Percentiles rank a stretch among this genome's conserved stretches.
Evolutionary conservation across 1,140 invertebrate species (phyloP).

Genomic region (Pinna nobilis): DNA sequence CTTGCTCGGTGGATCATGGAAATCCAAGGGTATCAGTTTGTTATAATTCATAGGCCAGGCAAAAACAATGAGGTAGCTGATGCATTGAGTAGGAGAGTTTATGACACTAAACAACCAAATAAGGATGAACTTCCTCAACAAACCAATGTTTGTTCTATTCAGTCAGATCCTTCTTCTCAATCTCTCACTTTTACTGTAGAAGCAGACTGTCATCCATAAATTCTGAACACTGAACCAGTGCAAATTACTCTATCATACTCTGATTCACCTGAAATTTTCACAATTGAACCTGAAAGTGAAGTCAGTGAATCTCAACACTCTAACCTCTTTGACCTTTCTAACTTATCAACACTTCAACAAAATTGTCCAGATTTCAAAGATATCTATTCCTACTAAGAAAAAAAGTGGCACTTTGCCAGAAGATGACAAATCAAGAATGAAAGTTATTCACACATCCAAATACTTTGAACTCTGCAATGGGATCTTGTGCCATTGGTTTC

Average conservation of each 20-base stretch:
- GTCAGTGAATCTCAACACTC: too few relatives aligned
- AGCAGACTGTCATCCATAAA: too few relatives aligned
- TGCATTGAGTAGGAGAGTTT: slow-evolving; percentile 17
- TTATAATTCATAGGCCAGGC: slow-evolving; percentile 20
- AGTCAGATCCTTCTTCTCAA: too few relatives aligned
- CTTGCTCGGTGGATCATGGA: slow-evolving; percentile 31
- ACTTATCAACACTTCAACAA: neutral
- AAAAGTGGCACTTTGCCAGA: slow-evolving; percentile 15
- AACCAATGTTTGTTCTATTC: too few relatives aligned
- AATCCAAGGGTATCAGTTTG: slow-evolving; percentile 40
- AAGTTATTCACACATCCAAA: slow-evolving; percentile 14
- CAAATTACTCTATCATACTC: too few relatives aligned
- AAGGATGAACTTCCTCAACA: too few relatives aligned
- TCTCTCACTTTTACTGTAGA: too few relatives aligned
- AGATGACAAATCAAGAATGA: slow-evolving; percentile 10
- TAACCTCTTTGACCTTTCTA: too few relatives aligned
- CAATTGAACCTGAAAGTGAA: too few relatives aligned
- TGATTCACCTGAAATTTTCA: too few relatives aligned
- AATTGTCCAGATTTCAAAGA: slow-evolving; percentile 18
- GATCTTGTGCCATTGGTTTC: slow-evolving; percentile 31
- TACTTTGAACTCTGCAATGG: slow-evolving; percentile 29
- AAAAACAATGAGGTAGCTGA: slow-evolving; percentile 21
- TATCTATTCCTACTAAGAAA: slow-evolving; percentile 21
- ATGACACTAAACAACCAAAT: slow-evolving; percentile 1
- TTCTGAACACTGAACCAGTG: too few relatives aligned